Base-by-base conservation (phyloP, 2,797 vertebrate species). In the Ctenochaetus hawaiiensis region DNA sequence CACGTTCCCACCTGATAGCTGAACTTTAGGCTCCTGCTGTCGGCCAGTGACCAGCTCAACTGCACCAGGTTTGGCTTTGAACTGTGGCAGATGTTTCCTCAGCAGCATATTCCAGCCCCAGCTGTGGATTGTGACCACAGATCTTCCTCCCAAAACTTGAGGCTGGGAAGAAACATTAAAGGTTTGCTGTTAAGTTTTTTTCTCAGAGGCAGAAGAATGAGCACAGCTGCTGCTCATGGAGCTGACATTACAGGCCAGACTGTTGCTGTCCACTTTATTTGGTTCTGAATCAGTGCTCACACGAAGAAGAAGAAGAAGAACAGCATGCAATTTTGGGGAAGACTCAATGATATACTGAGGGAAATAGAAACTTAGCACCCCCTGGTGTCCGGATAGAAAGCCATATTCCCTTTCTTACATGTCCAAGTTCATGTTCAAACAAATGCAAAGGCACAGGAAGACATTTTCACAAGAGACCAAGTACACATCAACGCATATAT, bases 331-430 rank as follows among this genome's bases (percentile, higher is more conserved):
- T 84, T 65, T 82, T 63, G 63, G 49, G 62, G 67, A 49, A 59
- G 23, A 61, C 66, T 63, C 51, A 73, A 75, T 63, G 59, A 67
- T 52, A 58, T 12, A 58, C 45, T 47, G 26, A 54, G 60, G 77
- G 82, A 82, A 80, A 87, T 70, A 86, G 90, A 80, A 87, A 87
- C 30, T 87, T 64, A 89, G 90, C 92, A 89, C 92, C 93, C 89
- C 91, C 93, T 93, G 82, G 86, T 91, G 93, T 89, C 71, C 67
- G 78, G 54, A 86, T 23, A 14, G 14, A 62, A 67, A 22, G 47
- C 39, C 20, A 56, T 44, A 18, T 66, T 67, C 8, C 51, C 20
- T 60, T 16, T 70, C 52, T 22, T 54, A 45, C 54, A 47, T 77
- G 67, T 75, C 41, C 30, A n/a, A 30, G 14, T 54, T 67, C 61